Percentiles rank a stretch among this genome's conserved stretches.
Evolutionary conservation across 1,140 invertebrate genomes (phyloP).

Genomic region (Oncopodura yosiiana): DNA sequence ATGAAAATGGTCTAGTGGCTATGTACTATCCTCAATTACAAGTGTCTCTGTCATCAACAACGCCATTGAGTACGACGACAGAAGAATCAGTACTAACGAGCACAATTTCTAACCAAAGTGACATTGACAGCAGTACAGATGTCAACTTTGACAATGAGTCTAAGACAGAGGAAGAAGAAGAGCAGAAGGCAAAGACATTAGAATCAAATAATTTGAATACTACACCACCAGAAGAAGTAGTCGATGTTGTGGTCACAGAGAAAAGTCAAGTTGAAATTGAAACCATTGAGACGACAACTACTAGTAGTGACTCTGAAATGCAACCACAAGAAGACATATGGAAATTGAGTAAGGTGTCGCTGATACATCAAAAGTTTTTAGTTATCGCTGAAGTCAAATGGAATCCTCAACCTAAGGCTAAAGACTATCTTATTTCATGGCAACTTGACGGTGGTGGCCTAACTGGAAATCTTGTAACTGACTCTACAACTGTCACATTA

Average conservation of each 20-base stretch:
- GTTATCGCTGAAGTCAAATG: slow-evolving; percentile 66
- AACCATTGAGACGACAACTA: background rate
- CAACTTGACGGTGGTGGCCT: slow-evolving; percentile 68
- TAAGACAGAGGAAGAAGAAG: too few relatives aligned
- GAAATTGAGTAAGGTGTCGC: slow-evolving; percentile 33
- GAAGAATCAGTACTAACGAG: too few relatives aligned
- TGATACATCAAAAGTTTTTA: slow-evolving; percentile 40
- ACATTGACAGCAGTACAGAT: too few relatives aligned
- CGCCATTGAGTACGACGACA: slow-evolving; percentile 37
- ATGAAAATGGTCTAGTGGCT: slow-evolving; percentile 53
- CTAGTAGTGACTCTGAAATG: background rate
- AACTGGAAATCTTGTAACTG: slow-evolving; percentile 72
- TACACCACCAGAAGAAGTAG: too few relatives aligned
- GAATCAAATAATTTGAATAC: too few relatives aligned
- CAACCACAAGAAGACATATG: slow-evolving; percentile 14
- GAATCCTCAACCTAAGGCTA: slow-evolving; percentile 36
- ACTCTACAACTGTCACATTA: slow-evolving; percentile 62
- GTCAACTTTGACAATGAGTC: too few relatives aligned
- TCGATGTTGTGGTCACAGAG: too few relatives aligned
- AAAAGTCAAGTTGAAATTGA: too few relatives aligned
- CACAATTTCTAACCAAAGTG: too few relatives aligned
- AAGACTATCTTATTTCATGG: slow-evolving; percentile 67
- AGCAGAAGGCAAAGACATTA: too few relatives aligned
- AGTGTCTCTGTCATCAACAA: slow-evolving; percentile 46
- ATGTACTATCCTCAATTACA: slow-evolving; percentile 44